Percentiles rank a stretch among this genome's conserved stretches.
Evolutionary conservation across 2,113 vertebrate species (phyloP).

Genomic region (Lamprologus callipterus): DNA sequence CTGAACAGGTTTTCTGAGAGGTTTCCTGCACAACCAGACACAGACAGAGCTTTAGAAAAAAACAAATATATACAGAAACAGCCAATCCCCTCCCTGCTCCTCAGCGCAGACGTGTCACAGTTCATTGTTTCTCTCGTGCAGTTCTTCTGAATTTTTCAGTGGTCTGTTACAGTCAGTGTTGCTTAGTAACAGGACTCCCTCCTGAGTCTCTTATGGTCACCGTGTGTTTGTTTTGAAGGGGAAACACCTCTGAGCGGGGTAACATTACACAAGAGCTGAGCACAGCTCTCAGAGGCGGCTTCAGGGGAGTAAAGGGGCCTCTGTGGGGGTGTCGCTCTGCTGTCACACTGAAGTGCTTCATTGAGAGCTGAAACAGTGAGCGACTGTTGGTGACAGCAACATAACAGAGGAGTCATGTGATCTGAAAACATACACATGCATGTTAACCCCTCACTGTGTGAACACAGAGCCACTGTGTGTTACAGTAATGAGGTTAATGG

Average conservation of each 20-base stretch:
- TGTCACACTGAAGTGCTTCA: background rate
- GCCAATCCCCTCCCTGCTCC: background rate
- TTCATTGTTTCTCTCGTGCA: background rate
- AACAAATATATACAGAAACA: background rate
- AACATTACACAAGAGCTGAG: background rate
- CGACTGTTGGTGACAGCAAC: conserved; percentile 16
- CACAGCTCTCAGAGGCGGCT: background rate
- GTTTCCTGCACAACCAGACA: background rate
- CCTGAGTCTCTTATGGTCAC: background rate
- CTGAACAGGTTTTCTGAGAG: background rate
- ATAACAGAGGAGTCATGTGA: conserved; percentile 22
- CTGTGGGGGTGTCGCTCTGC: background rate
- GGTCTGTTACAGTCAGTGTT: background rate
- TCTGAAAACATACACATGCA: background rate
- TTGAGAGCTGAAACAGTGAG: background rate
- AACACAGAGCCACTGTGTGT: conserved; percentile 3
- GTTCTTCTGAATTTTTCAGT: background rate
- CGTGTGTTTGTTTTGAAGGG: background rate
- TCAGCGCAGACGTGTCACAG: background rate
- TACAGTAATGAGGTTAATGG: background rate
- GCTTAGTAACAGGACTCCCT: background rate
- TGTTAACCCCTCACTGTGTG: background rate
- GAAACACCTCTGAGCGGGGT: background rate
- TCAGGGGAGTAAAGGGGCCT: background rate
- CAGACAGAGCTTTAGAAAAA: background rate